A percentile compares a stretch with the other conserved stretches of the same genome.
Conservation (phyloP, 2,113 vertebrate species). For the Anas platyrhynchos region DNA sequence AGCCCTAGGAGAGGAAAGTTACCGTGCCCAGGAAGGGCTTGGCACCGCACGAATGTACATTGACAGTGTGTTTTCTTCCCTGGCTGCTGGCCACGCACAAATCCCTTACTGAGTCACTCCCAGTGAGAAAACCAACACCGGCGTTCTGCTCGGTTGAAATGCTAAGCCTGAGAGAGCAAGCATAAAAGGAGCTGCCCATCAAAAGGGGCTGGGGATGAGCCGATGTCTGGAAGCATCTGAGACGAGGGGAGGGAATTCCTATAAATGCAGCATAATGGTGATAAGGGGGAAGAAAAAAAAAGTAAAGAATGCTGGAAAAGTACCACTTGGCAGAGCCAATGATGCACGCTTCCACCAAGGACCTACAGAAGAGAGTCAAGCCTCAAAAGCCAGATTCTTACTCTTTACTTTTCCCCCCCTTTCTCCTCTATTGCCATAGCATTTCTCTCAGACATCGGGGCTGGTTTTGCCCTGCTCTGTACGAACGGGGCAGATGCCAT, state of each 20-base stretch:
- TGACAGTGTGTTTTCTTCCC: slow-evolving; percentile 54
- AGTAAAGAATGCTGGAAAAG: slow-evolving; percentile 31
- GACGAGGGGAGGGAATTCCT: neutral
- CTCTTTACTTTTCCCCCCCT: neutral
- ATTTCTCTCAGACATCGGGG: neutral
- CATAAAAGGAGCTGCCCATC: slow-evolving; percentile 48
- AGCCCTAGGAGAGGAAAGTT: slow-evolving; percentile 65
- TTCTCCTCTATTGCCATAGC: neutral
- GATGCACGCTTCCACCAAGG: neutral
- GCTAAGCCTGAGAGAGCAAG: slow-evolving; percentile 52
- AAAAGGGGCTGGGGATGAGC: neutral
- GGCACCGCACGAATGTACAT: slow-evolving; percentile 13
- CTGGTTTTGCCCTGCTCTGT: neutral
- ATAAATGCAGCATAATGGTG: neutral
- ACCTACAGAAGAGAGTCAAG: neutral
- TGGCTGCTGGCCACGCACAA: neutral
- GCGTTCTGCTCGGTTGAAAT: slow-evolving; percentile 52
- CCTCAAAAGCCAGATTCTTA: neutral
- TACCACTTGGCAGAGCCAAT: neutral
- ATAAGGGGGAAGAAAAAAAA: neutral
- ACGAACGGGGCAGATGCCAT: neutral
- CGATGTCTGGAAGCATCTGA: neutral
- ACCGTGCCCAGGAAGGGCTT: slow-evolving; percentile 45
- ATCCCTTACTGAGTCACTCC: slow-evolving; percentile 55
- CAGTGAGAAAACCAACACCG: slow-evolving; percentile 68